Evolutionary conservation across 1,140 invertebrate species (phyloP).

Genomic region (Sarcophaga bullata): DNA sequence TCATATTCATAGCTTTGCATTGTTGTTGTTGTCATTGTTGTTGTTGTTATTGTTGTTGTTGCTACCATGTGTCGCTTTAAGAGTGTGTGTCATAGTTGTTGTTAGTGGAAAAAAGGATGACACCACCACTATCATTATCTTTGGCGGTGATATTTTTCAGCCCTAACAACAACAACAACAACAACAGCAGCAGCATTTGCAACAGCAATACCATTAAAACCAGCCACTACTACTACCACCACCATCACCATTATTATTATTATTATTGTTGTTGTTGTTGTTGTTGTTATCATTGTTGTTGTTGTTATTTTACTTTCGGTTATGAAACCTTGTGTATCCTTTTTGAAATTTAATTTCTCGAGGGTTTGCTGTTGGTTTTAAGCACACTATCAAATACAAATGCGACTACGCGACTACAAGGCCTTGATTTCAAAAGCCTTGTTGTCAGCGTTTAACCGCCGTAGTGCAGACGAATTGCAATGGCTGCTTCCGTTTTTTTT

Average conservation of each 20-base stretch:
- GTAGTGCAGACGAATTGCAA: constrained; percentile 28
- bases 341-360: not conserved
- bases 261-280: not conserved
- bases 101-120: constrained; percentile 22
- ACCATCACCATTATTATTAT: not conserved
- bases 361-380: constrained; percentile 20
- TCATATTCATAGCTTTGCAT: no score
- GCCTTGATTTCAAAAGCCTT: not conserved
- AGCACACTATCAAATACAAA: not conserved
- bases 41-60: not conserved
- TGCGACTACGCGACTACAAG: not conserved
- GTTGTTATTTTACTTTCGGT: not conserved
- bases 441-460: not conserved
- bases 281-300: not conserved
- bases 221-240: not conserved
- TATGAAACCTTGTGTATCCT: not conserved
- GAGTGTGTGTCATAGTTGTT: not conserved
- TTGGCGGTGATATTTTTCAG: not conserved
- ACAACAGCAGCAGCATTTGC: constrained; percentile 9
- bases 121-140: constrained; percentile 38
- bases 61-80: not conserved
- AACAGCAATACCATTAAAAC: not conserved
- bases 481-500: constrained; percentile 9
- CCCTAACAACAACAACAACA: not conserved
- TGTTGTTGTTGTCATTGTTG: no score